Percentiles rank a stretch among this genome's conserved stretches.
phyloP scores from a whole-genome alignment of 2,113 vertebrate species.

The Alaudala cheleensis region DNA sequence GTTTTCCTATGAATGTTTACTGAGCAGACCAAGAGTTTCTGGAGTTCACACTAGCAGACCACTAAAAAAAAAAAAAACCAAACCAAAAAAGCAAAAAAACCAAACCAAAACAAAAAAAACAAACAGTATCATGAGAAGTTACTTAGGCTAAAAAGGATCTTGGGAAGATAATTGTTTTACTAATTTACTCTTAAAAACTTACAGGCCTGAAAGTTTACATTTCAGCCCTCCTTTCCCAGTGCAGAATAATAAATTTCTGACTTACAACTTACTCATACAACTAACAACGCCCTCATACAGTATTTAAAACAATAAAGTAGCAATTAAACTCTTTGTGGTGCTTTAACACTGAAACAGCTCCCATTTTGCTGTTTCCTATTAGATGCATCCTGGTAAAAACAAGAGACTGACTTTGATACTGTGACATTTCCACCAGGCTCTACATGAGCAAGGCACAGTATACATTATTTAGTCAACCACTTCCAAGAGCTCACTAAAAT shows the following conservation, averaged over 20 bases:
- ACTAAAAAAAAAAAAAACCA: background rate
- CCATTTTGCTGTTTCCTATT: background rate
- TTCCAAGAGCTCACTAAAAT: background rate
- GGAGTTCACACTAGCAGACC: background rate
- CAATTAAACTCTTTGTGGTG: background rate
- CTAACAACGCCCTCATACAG: accelerated
- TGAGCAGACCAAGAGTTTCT: background rate
- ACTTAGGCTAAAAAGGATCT: background rate
- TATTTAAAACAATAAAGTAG: background rate
- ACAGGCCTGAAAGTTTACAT: background rate
- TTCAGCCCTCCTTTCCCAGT: background rate
- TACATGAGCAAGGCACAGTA: accelerated
- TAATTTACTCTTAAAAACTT: background rate
- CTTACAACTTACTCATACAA: background rate
- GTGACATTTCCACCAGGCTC: background rate
- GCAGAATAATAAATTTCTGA: background rate
- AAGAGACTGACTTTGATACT: background rate
- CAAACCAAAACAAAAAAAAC: no score
- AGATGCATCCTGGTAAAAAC: background rate
- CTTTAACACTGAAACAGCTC: background rate
- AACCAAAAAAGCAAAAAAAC: background rate
- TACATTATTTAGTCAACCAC: background rate
- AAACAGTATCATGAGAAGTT: background rate
- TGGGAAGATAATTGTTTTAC: background rate
- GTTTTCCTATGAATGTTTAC: background rate